Percentiles rank a stretch among this genome's conserved stretches.
phyloP scores from a whole-genome alignment of 2,797 vertebrate species.

The Rousettus madagascariensis region DNA sequence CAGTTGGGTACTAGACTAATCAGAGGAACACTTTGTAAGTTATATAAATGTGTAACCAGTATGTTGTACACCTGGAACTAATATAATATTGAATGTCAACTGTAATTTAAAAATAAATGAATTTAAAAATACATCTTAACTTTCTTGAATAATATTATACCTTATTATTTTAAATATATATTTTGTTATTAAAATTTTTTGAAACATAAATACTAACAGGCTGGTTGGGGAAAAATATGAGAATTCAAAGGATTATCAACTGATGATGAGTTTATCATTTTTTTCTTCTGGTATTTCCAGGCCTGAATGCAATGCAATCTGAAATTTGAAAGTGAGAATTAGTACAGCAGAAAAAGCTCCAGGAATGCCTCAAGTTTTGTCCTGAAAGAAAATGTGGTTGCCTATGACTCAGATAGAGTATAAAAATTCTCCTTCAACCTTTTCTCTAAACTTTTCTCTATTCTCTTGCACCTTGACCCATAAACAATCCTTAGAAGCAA shows the following conservation, averaged over 20 bases:
- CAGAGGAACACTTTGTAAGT: neutral
- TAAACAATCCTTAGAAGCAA: neutral
- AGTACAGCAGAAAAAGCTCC: neutral
- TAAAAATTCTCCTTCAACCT: neutral
- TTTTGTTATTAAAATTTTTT: neutral
- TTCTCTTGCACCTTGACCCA: neutral
- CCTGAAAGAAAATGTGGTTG: neutral
- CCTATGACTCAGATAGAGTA: neutral
- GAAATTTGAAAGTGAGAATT: neutral
- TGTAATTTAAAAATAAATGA: neutral
- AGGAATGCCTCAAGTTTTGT: neutral
- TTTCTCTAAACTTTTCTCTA: neutral
- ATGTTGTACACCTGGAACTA: neutral
- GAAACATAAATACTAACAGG: neutral
- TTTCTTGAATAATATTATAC: neutral
- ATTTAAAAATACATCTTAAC: neutral
- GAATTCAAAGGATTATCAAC: neutral
- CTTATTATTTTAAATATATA: neutral
- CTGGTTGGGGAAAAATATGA: neutral
- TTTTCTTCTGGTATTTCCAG: neutral
- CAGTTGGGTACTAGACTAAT: neutral
- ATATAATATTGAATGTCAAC: neutral
- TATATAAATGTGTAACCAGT: neutral
- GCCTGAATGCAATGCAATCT: neutral
- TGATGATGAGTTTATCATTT: neutral